These are phyloP conservation scores for Ctena decussata DNA, from an alignment of 2,888 invertebrate genomes.

Conservation along the genomic window DNA sequence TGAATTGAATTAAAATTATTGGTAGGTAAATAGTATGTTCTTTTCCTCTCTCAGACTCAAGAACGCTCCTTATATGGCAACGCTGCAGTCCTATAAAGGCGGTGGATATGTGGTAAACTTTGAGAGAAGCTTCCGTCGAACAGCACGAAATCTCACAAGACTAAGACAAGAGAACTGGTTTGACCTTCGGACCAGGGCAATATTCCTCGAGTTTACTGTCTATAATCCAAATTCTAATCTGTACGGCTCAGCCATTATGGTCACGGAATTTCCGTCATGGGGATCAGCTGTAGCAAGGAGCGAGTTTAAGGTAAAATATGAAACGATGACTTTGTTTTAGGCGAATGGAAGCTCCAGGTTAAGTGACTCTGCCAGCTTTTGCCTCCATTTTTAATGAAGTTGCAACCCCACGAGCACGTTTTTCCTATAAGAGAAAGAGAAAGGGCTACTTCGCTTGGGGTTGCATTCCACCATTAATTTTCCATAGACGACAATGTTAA, in stretches of 20 bases:
- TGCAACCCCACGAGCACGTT: too few relatives aligned
- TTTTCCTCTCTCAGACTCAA: constrained; percentile 82
- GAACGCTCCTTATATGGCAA: constrained; percentile 87
- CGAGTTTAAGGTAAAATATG: constrained; percentile 85
- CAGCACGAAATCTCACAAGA: constrained; percentile 81
- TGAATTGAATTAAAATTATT: too few relatives aligned
- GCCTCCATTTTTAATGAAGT: too few relatives aligned
- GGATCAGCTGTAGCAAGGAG: constrained; percentile 80
- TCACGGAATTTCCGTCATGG: constrained; percentile 83
- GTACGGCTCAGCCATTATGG: constrained; percentile 84
- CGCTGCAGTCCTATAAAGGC: constrained; percentile 86
- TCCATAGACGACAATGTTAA: too few relatives aligned
- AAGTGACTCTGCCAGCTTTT: too few relatives aligned
- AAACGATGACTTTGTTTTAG: too few relatives aligned
- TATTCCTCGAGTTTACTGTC: constrained; percentile 88
- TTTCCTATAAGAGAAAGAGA: too few relatives aligned
- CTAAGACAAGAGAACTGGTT: constrained; percentile 87
- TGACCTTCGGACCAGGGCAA: constrained; percentile 87
- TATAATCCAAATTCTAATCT: constrained; percentile 87
- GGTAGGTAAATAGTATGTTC: too few relatives aligned
- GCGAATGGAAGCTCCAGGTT: too few relatives aligned
- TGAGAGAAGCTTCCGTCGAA: constrained; percentile 78
- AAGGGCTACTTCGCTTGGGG: too few relatives aligned
- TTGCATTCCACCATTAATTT: too few relatives aligned
- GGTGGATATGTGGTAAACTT: constrained; percentile 85